A percentile compares a stretch with the other conserved stretches of the same genome.
Conservation (phyloP, 2,113 vertebrate genomes). For the Rattus norvegicus region DNA sequence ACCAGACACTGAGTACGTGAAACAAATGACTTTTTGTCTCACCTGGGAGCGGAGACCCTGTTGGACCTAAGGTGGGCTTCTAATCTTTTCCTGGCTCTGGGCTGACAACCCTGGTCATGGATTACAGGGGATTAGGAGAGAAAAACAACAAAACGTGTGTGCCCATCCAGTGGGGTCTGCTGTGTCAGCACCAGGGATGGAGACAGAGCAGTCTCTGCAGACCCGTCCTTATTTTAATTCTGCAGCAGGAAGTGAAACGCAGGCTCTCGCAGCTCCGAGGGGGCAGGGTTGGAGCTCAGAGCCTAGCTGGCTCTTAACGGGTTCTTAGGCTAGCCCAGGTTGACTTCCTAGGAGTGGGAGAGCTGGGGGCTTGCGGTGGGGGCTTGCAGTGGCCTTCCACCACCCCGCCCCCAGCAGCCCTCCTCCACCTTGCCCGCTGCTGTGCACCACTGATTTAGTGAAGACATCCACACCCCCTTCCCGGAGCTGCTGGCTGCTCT, state of each 20-base stretch:
- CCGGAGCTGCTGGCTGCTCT: slow-evolving; percentile 82
- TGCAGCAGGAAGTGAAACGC: not conserved
- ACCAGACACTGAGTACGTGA: slow-evolving; percentile 62
- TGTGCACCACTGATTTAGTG: slow-evolving; percentile 89
- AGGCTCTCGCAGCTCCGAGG: not conserved
- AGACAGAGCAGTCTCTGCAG: slow-evolving; percentile 41
- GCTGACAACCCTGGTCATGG: not conserved
- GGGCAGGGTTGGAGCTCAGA: slow-evolving; percentile 23
- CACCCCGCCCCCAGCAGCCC: slow-evolving; percentile 2
- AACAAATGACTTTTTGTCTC: slow-evolving; percentile 51
- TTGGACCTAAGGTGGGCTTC: not conserved
- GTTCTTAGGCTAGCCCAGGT: slow-evolving; percentile 5
- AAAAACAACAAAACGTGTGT: not conserved
- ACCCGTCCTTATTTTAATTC: slow-evolving; percentile 57
- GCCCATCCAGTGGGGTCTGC: not conserved
- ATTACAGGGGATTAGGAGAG: not conserved
- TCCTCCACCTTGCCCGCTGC: slow-evolving; percentile 85
- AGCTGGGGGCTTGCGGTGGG: not conserved
- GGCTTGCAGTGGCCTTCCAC: not conserved
- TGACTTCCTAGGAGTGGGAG: not conserved
- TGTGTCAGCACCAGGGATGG: not conserved
- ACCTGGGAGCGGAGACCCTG: not conserved
- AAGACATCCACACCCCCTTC: slow-evolving; percentile 87
- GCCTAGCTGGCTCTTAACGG: not conserved
- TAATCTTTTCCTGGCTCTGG: not conserved